Conservation (phyloP, 2,113 vertebrate species). For the Chlorodrepanis virens region DNA sequence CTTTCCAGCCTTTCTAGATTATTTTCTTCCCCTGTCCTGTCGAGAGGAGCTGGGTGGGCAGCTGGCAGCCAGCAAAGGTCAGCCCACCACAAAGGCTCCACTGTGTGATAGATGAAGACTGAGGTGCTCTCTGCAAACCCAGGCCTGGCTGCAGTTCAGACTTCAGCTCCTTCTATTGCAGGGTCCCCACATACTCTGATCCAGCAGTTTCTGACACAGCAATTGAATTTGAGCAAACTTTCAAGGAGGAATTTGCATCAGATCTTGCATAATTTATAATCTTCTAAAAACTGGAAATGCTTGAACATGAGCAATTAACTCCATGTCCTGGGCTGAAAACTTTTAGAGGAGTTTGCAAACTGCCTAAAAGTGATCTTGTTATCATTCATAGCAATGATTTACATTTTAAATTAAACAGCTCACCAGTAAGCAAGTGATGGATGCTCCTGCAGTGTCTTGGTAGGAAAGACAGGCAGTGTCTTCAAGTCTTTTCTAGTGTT, state of each 20-base stretch:
- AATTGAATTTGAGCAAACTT: not conserved
- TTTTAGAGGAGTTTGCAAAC: not conserved
- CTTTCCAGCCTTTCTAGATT: not conserved
- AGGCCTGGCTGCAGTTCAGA: not conserved
- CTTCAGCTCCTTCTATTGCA: not conserved
- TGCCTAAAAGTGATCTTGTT: not conserved
- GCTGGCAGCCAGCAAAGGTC: not conserved
- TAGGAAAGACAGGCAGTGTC: slow-evolving; percentile 87
- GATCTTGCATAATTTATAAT: not conserved
- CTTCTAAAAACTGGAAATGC: slow-evolving; percentile 3
- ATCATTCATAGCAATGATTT: not conserved
- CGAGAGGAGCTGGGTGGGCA: not conserved
- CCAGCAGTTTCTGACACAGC: not conserved
- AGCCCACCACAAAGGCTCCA: not conserved
- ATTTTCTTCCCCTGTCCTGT: not conserved
- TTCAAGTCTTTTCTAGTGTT: slow-evolving; percentile 86
- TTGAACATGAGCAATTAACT: not conserved
- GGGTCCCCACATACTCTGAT: not conserved
- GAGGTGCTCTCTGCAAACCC: not conserved
- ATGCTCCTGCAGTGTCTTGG: slow-evolving; percentile 90
- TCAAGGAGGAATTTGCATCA: not conserved
- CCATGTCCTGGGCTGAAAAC: not conserved
- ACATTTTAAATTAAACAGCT: slow-evolving; percentile 32
- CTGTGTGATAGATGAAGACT: not conserved
- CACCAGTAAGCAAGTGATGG: slow-evolving; percentile 95